Base-by-base conservation (phyloP, 2,888 invertebrate species). In the Cosmopolites sordidus region DNA sequence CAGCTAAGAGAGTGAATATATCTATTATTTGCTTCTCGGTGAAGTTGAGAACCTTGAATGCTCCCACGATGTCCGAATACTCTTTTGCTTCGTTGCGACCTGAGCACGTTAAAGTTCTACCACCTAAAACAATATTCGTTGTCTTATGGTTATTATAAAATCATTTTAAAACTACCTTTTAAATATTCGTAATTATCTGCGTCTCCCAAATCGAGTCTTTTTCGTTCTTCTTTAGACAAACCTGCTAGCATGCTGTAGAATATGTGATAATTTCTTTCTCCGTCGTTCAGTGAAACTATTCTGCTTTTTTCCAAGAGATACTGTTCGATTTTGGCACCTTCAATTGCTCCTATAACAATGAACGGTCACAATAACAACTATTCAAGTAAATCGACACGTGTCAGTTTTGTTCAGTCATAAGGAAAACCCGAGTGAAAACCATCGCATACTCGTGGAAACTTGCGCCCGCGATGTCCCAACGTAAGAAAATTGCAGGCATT, bases 221-320 rank as follows among this genome's bases (percentile, higher is more conserved):
- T 82, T 66, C 87, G 89, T 68, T 96, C 94, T 1, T 92, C 87
- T 12, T 79, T 77, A 1, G 81, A 80, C 54, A 97, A 73, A 0
- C 96, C 97, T 8, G 86, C 86, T 53, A 97, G 76, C 73, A 97
- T 81, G 61, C 92, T 86, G 73, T 96, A 96, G 76, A 97, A 97
- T 58, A 96, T 89, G 71, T 96, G 96, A 73, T 96, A 97, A 73
- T 97, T 98, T 61, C 95, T 80, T 73, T 96, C 96, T 45, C 90
- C 92, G 48, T 80, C 79, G 62, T 86, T 92, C 75, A 92, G 92
- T n/a, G 83, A 85, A 0, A 95, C 93, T 52, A 96, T 89, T 33
- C 96, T 79, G 0, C 94, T 93, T 73, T 96, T 96, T 72, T 97
- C 97, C 62, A 97, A 75, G 40, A 98, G 77, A 75, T 97, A 98